phyloP scores from a whole-genome alignment of 2,113 vertebrate species.

The Platichthys stellatus region DNA sequence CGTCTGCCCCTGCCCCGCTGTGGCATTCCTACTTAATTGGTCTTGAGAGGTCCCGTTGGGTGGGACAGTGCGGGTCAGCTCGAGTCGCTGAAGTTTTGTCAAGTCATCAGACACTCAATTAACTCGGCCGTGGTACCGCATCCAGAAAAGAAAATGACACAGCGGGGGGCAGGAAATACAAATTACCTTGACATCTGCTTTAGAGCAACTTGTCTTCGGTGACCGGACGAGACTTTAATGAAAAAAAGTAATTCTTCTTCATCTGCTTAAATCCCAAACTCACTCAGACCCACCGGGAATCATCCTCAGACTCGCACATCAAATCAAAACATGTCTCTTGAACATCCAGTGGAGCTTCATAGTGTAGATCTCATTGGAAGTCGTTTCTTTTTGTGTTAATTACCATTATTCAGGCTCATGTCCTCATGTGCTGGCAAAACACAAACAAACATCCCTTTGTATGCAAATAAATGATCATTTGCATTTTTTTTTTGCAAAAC shows the following conservation, averaged over 20 bases:
- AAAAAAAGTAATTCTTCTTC: background rate
- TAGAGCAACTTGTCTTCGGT: conserved; percentile 8
- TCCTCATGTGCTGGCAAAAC: no score
- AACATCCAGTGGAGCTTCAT: background rate
- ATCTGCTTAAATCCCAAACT: background rate
- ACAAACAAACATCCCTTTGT: background rate
- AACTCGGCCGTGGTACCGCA: conserved; percentile 37
- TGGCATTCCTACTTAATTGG: conserved; percentile 65
- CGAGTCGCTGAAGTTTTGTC: conserved; percentile 38
- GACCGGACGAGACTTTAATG: background rate
- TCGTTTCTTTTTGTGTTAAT: no score
- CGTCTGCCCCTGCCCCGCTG: conserved; percentile 15
- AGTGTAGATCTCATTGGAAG: background rate
- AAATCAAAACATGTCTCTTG: background rate
- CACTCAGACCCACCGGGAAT: no score
- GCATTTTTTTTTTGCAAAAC: background rate
- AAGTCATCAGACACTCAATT: conserved; percentile 65
- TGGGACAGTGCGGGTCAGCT: conserved; percentile 45
- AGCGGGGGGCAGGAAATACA: conserved; percentile 22
- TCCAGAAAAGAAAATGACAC: background rate
- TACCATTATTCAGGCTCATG: no score
- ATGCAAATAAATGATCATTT: background rate
- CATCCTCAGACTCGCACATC: background rate
- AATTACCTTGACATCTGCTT: conserved; percentile 13
- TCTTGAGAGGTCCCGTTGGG: conserved; percentile 63